Percentiles rank a stretch among this genome's conserved stretches.
Evolutionary conservation across 2,113 vertebrate species (phyloP).

Genomic region (Antennarius striatus): DNA sequence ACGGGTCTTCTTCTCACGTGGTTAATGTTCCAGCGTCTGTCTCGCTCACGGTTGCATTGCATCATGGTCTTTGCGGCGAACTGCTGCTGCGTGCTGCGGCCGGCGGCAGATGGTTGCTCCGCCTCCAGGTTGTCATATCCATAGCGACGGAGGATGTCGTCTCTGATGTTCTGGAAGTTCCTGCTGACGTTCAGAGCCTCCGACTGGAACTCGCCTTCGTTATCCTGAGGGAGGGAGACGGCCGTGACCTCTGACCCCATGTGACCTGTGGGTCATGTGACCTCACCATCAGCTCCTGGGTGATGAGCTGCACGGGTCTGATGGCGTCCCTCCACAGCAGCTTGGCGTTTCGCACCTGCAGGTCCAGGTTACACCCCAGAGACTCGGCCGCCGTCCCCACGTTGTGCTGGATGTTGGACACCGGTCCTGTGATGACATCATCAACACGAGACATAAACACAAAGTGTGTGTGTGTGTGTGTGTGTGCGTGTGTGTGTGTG

Average conservation of each 20-base stretch:
- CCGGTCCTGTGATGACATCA: conserved; percentile 77
- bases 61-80: conserved; percentile 79
- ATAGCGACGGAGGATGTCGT: conserved; percentile 75
- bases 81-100: conserved; percentile 70
- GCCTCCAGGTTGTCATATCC: conserved; percentile 66
- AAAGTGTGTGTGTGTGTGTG: not conserved
- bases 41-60: conserved; percentile 74
- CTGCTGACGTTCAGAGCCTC: conserved; percentile 67
- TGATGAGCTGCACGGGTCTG: conserved; percentile 67
- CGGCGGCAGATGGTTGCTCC: not conserved
- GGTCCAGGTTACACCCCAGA: conserved; percentile 85
- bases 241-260: not conserved
- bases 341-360: conserved; percentile 84
- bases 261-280: not conserved
- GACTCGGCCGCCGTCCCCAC: conserved; percentile 79
- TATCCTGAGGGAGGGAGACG: conserved; percentile 54
- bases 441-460: not conserved
- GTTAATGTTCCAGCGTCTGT: too few relatives aligned
- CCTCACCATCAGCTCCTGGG: conserved; percentile 60
- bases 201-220: conserved; percentile 48
- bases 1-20: too few relatives aligned
- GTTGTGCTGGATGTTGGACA: conserved; percentile 83
- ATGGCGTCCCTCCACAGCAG: conserved; percentile 77
- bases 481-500: conserved; percentile 13
- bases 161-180: conserved; percentile 77